Evolutionary conservation across 2,113 vertebrate genomes (phyloP).

Genomic region (Amblyornis subalaris): DNA sequence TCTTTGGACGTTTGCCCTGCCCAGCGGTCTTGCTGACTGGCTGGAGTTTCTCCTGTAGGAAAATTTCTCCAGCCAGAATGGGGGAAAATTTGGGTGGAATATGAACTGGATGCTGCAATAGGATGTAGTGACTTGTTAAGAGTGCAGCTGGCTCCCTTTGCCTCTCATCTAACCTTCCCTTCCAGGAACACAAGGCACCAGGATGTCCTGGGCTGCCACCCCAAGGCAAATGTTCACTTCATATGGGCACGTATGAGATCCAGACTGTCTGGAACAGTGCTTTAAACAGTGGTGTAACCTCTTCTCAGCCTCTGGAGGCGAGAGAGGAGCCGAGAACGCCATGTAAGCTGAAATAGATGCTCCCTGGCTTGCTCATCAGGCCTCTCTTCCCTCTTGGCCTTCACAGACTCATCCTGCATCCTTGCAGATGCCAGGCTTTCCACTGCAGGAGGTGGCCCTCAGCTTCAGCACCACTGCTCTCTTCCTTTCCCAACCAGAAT

Average conservation of each 20-base stretch:
- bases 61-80: conserved; percentile 47
- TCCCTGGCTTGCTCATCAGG: neutral
- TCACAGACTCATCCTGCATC: neutral
- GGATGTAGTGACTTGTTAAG: conserved; percentile 46
- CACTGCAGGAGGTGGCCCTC: neutral
- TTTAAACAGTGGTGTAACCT: neutral
- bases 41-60: conserved; percentile 38
- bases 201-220: conserved; percentile 18
- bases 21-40: conserved; percentile 30
- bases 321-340: neutral
- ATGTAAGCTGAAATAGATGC: neutral
- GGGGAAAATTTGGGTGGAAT: conserved; percentile 8
- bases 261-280: conserved; percentile 27
- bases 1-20: conserved; percentile 14
- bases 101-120: conserved; percentile 28
- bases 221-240: conserved; percentile 4
- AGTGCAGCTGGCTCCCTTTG: conserved; percentile 8
- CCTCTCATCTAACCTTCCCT: conserved; percentile 26
- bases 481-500: neutral
- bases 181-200: conserved; percentile 52
- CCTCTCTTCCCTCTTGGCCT: neutral
- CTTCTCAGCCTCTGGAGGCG: neutral
- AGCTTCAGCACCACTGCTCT: neutral
- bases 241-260: neutral
- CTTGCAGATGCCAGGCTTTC: neutral